Conservation (phyloP, 1,140 invertebrate species). For the Armadillidium nasatum region DNA sequence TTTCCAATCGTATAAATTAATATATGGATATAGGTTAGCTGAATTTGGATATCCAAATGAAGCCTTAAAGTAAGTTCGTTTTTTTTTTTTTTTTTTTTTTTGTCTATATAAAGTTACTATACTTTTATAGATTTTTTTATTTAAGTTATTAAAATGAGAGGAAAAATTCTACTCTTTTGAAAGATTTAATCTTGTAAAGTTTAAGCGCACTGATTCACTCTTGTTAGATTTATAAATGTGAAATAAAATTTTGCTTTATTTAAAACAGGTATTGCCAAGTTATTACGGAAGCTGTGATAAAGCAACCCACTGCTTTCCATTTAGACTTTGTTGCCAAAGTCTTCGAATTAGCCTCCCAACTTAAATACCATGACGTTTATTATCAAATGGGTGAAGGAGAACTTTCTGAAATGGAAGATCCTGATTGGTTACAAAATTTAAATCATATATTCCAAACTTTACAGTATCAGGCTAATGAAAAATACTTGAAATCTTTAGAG, state of each 20-base stretch:
- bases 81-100: no score
- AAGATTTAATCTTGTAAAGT: no score
- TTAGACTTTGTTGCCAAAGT: constrained; percentile 59
- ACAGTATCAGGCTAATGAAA: constrained; percentile 8
- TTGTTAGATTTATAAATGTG: no score
- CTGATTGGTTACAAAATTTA: constrained; percentile 52
- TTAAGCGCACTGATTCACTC: no score
- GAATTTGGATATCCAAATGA: constrained; percentile 51
- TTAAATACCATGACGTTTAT: constrained; percentile 75
- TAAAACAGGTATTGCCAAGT: constrained; percentile 31
- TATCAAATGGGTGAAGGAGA: constrained; percentile 51
- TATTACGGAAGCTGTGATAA: constrained; percentile 25
- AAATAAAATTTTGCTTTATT: background rate
- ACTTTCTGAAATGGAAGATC: constrained; percentile 50
- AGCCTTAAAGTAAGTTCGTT: constrained; percentile 60
- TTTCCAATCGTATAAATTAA: constrained; percentile 47
- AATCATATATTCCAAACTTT: constrained; percentile 19
- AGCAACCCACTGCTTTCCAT: constrained; percentile 14
- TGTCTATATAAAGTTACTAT: no score
- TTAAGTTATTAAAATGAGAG: no score
- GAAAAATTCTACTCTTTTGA: no score
- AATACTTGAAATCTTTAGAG: background rate
- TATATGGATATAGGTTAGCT: constrained; percentile 33
- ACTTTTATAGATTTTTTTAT: no score
- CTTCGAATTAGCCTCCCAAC: constrained; percentile 61